phyloP scores from a whole-genome alignment of 2,888 invertebrate genomes.

The Tiliacea aurago region DNA sequence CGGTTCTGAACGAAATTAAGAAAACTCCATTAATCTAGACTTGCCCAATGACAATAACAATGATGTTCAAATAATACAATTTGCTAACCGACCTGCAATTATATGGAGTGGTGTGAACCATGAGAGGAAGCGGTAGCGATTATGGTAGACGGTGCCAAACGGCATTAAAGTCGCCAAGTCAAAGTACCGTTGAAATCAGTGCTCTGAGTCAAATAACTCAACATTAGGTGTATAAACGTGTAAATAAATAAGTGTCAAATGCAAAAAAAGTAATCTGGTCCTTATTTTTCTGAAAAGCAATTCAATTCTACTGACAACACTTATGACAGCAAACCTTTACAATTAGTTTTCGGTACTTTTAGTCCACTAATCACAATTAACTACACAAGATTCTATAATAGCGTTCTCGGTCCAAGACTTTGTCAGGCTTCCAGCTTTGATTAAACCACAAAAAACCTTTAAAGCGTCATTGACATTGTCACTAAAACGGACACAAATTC shows the following conservation, averaged over 20 bases:
- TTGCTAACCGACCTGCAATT: constrained; percentile 70
- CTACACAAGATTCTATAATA: too few relatives aligned
- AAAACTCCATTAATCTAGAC: constrained; percentile 70
- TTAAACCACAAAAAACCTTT: too few relatives aligned
- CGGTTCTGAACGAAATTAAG: constrained; percentile 50
- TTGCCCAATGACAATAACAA: constrained; percentile 73
- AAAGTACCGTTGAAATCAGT: not conserved
- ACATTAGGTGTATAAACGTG: not conserved
- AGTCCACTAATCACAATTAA: too few relatives aligned
- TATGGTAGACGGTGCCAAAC: not conserved
- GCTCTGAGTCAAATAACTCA: not conserved
- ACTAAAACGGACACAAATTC: too few relatives aligned
- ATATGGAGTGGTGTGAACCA: constrained; percentile 45
- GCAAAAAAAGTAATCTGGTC: not conserved
- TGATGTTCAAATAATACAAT: constrained; percentile 77
- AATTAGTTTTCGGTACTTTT: too few relatives aligned
- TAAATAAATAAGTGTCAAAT: not conserved
- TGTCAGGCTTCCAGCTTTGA: too few relatives aligned
- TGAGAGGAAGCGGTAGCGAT: constrained; percentile 29
- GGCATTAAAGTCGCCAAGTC: not conserved
- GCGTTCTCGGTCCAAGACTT: too few relatives aligned
- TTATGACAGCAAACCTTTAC: too few relatives aligned
- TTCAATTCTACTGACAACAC: too few relatives aligned
- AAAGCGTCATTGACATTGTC: too few relatives aligned
- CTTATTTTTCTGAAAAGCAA: too few relatives aligned